Evolutionary conservation across 2,888 invertebrate genomes (phyloP).

Genomic region (Chydorus sphaericus): DNA sequence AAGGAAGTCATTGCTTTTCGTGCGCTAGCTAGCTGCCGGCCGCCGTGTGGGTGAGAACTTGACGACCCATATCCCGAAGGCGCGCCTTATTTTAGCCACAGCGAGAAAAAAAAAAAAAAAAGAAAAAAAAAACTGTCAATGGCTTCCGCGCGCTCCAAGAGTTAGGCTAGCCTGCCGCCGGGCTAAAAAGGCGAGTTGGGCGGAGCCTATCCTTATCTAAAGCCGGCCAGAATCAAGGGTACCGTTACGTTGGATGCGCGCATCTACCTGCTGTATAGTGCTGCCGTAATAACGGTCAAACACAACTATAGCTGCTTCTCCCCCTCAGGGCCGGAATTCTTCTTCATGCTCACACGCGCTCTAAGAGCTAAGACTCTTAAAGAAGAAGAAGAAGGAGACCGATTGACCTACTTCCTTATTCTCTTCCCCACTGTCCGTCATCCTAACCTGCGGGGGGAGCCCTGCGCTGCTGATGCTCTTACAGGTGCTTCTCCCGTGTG

Average conservation of each 20-base stretch:
- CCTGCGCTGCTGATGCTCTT: too few relatives aligned
- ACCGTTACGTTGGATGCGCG: not conserved
- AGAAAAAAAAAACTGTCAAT: slow-evolving; percentile 1
- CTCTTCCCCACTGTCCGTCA: not conserved
- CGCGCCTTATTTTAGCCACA: not conserved
- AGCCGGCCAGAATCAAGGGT: not conserved
- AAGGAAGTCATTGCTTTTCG: too few relatives aligned
- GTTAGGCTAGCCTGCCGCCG: not conserved
- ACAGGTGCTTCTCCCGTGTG: too few relatives aligned
- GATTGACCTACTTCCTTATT: not conserved
- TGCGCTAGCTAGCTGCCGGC: too few relatives aligned
- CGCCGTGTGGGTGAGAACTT: not conserved
- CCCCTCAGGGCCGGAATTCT: not conserved
- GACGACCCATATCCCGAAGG: slow-evolving; percentile 11
- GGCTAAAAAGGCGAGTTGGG: not conserved
- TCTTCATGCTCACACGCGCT: not conserved
- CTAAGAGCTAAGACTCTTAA: not conserved
- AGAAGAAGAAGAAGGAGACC: not conserved
- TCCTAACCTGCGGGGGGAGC: not conserved
- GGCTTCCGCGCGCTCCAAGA: not conserved
- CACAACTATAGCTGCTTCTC: not conserved
- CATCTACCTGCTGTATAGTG: not conserved
- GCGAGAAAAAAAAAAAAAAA: not conserved
- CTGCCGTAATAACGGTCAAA: not conserved
- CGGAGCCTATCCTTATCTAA: not conserved